Evolutionary conservation across 2,113 vertebrate genomes (phyloP).

Genomic region (Eclectus roratus): DNA sequence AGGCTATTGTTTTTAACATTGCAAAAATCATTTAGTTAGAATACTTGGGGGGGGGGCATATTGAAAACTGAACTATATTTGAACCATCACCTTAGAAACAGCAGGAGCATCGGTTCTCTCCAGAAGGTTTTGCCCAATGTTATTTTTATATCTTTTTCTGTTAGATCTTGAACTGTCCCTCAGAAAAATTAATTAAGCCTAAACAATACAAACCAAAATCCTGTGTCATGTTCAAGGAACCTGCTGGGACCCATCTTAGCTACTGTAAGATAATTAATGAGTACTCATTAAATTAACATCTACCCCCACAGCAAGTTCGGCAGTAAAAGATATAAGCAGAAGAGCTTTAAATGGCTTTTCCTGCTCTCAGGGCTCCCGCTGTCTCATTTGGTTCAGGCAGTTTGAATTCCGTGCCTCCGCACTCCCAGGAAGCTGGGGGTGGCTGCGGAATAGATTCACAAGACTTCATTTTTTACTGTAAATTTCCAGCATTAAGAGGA

Average conservation of each 20-base stretch:
- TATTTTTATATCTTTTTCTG: neutral
- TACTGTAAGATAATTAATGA: constrained; percentile 62
- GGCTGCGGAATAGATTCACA: neutral
- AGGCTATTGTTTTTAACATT: neutral
- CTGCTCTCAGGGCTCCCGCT: constrained; percentile 37
- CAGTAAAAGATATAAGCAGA: constrained; percentile 7
- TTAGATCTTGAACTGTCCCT: neutral
- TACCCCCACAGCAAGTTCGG: constrained; percentile 43
- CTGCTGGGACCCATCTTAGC: constrained; percentile 51
- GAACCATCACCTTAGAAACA: neutral
- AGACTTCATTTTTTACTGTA: neutral
- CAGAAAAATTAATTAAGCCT: constrained; percentile 53
- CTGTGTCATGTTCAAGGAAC: constrained; percentile 39
- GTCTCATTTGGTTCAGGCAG: constrained; percentile 20
- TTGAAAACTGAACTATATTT: neutral
- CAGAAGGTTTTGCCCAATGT: neutral
- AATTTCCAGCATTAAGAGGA: neutral
- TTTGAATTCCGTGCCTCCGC: neutral
- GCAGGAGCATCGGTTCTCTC: neutral
- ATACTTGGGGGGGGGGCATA: accelerated
- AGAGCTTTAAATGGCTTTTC: constrained; percentile 53
- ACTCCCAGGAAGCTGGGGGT: neutral
- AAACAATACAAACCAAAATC: constrained; percentile 49
- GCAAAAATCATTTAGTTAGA: neutral
- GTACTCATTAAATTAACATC: constrained; percentile 65